phyloP scores from a whole-genome alignment of 2,888 invertebrate genomes.

The Orchesellides sinensis region DNA sequence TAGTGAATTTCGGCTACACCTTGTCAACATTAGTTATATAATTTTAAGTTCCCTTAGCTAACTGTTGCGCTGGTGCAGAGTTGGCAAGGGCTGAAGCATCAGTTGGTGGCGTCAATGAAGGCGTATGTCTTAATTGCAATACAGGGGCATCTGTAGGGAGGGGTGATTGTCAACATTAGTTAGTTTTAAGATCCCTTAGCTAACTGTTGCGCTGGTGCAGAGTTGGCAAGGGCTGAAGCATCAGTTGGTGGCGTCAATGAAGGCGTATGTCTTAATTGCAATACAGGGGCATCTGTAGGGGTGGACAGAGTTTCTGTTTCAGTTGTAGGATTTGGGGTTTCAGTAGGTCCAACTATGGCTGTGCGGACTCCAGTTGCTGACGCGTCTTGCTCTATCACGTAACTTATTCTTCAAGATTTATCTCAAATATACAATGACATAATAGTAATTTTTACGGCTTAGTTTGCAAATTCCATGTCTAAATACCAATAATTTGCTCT shows the following conservation, averaged over 20 bases:
- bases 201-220: neutral
- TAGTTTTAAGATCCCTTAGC: slow-evolving; percentile 16
- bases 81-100: slow-evolving; percentile 16
- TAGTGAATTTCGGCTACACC: too few relatives aligned
- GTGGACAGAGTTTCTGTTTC: slow-evolving; percentile 15
- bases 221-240: slow-evolving; percentile 21
- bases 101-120: slow-evolving; percentile 5
- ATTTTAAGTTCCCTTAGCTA: too few relatives aligned
- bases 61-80: slow-evolving; percentile 36
- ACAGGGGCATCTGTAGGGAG: slow-evolving; percentile 22
- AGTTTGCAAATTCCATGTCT: too few relatives aligned
- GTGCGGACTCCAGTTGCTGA: slow-evolving; percentile 26
- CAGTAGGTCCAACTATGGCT: slow-evolving; percentile 7
- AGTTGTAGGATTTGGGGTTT: slow-evolving; percentile 28
- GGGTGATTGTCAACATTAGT: neutral
- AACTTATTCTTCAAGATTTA: too few relatives aligned
- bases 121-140: slow-evolving; percentile 24
- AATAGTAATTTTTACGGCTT: too few relatives aligned
- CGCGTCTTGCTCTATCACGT: slow-evolving; percentile 17
- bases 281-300: slow-evolving; percentile 28
- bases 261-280: slow-evolving; percentile 21
- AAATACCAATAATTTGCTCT: too few relatives aligned
- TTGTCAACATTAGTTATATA: too few relatives aligned
- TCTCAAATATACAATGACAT: too few relatives aligned
- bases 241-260: slow-evolving; percentile 4